Percentiles rank a stretch among this genome's conserved stretches.
phyloP scores from a whole-genome alignment of 53 echinoderm and acorn worm genomes.

The Mesocentrotus franciscanus region DNA sequence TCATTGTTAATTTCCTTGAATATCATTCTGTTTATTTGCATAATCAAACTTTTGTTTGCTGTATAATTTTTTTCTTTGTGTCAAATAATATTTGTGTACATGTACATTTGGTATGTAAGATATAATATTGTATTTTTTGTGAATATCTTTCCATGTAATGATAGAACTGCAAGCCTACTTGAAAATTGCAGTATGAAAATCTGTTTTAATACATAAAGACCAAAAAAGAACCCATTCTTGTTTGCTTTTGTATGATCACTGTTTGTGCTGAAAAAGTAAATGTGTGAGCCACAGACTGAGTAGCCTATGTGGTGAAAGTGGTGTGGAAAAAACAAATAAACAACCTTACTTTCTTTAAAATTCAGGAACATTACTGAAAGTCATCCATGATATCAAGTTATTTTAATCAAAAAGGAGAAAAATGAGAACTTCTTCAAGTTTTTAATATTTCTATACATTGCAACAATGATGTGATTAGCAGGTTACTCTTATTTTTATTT shows the following conservation, averaged over 20 bases:
- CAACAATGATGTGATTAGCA: too few species aligned
- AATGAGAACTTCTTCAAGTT: too few species aligned
- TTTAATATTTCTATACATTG: too few species aligned
- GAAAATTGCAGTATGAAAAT: conserved; percentile 44
- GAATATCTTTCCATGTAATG: conserved; percentile 53
- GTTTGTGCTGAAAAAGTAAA: neutral
- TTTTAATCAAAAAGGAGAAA: too few species aligned
- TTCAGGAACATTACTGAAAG: too few species aligned
- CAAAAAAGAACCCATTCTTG: neutral
- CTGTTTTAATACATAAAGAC: conserved; percentile 55
- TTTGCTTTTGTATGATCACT: neutral
- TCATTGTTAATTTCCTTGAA: neutral
- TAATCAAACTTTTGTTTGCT: conserved; percentile 29
- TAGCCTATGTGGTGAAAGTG: neutral
- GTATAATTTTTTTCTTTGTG: conserved; percentile 3
- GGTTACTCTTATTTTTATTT: too few species aligned
- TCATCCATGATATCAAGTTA: too few species aligned
- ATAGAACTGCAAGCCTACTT: conserved; percentile 42
- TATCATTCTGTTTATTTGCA: neutral
- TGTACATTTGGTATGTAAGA: conserved; percentile 63
- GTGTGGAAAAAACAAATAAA: neutral
- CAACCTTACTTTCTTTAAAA: neutral
- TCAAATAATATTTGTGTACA: conserved; percentile 53
- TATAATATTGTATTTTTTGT: conserved; percentile 63
- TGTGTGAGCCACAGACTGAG: neutral